Base-by-base conservation (phyloP, 2,888 invertebrate species). In the Anoplius nigerrimus region DNA sequence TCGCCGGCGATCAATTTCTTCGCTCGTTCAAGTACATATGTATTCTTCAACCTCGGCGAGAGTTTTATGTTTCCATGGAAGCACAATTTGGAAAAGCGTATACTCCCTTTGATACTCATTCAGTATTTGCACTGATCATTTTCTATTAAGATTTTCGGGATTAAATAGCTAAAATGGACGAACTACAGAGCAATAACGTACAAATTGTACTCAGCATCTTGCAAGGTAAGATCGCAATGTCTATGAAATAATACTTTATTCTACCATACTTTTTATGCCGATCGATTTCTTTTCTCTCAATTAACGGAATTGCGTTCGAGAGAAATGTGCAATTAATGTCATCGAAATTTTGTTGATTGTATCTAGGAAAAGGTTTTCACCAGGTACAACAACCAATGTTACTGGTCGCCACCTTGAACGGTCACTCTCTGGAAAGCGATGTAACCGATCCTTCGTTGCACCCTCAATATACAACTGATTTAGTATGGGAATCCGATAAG, bases 401-500 rank as follows among this genome's bases (percentile, higher is more conserved):
- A 21, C 90, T 93, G 45, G 90, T 91, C 71, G 93, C 92, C 2
- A 92, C 92, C 48, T 86, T 93, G 2, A 92, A 93, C 89, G 92
- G 92, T 0, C 91, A 93, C 74, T 91, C 92, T 83, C 87, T 93
- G 79, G 94, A 95, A 87, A 93, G 95, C 0, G 94, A 94, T 82
- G 90, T 92, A 15, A 90, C 91, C 8, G 90, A 91, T 1, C 90
- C 93, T 0, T 89, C 90, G 34, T 90, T 91, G 55, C 89, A 90
- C 63, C 93, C 94, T 0, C 88, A 91, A 53, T 94, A 95, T 84
- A 92, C 93, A 72, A 93, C 93, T 21, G 94, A 95, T 85, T 91
- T 95, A 63, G 92, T 94, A 59, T 95, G 95, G 95, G 94, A 95
- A 87, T 93, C 93, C 2, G 93, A 94, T 77, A 93, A 94, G 88